Evolutionary conservation across 2,797 vertebrate genomes (phyloP), one percentile per base, ranked within the genome.

Genomic region (Sebastes trivittatus): DNA sequence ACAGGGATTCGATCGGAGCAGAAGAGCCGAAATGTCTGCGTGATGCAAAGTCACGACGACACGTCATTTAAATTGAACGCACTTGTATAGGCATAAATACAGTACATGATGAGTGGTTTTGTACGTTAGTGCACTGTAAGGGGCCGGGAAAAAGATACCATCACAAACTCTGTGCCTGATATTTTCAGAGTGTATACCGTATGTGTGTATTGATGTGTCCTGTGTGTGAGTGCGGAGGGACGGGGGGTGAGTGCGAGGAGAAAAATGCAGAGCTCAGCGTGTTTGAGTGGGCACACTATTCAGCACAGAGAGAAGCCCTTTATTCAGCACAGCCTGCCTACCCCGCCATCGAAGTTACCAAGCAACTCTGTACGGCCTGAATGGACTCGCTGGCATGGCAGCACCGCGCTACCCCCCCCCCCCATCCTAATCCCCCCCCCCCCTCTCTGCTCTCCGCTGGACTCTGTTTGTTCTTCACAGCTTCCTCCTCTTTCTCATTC

Each of bases 221-320:
- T 80, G 75, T 85, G 75, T 82, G 73, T 77, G 58, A 61, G 27
- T 52, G 72, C 1, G 20, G 60, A 20, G 36, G 22, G 38, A 54
- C 55, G 27, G 11, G 56, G 20, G 60, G 30, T 25, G 25, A 25
- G 25, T 25, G 25, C 25, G 25, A 25, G 25, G 71, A 74, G 82
- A 83, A 88, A 88, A 93, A 77, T 91, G 94, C 94, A 78, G 89
- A 93, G 91, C 92, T 95, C 94, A 95, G 94, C 93, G 8, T 83
- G 92, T 94, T 93, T 89, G 92, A 93, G 90, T 90, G 92, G 93
- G 90, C 88, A 90, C 83, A 80, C 92, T 89, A 94, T 95, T 94
- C 92, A 94, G 92, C 92, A 89, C 83, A 91, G 91, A 95, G 93
- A 94, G 90, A 93, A 93, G 93, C 82, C 89, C 91, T 94, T 93